Evolutionary conservation across 2,888 invertebrate genomes (phyloP).

Genomic region (Branchellion lobata): DNA sequence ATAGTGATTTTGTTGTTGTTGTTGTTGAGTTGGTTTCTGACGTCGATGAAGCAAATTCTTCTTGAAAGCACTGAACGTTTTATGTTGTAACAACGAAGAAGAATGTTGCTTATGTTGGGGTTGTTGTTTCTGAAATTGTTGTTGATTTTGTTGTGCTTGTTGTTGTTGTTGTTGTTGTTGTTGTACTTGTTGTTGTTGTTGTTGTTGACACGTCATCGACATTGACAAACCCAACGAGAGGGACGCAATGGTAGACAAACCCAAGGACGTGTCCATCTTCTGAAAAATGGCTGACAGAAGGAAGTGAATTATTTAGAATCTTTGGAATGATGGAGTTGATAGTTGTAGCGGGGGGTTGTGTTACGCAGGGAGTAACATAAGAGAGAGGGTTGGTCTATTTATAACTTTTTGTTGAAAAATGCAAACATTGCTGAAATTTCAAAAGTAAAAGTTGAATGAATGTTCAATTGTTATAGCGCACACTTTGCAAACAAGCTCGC

Average conservation of each 20-base stretch:
- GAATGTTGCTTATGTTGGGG: too few relatives aligned
- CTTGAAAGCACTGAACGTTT: too few relatives aligned
- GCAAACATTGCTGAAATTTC: not conserved
- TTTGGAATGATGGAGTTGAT: not conserved
- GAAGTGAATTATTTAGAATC: not conserved
- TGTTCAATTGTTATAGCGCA: too few relatives aligned
- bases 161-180: slow-evolving; percentile 18
- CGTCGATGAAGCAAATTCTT: too few relatives aligned
- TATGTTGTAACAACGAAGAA: too few relatives aligned
- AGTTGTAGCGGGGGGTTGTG: not conserved
- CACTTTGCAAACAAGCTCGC: too few relatives aligned
- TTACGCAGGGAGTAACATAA: not conserved
- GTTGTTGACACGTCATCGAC: slow-evolving; percentile 49
- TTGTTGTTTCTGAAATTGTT: not conserved
- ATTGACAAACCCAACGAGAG: slow-evolving; percentile 52
- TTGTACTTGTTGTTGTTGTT: slow-evolving; percentile 17
- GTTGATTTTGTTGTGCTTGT: not conserved
- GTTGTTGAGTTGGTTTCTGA: too few relatives aligned
- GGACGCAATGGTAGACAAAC: slow-evolving; percentile 52
- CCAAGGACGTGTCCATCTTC: slow-evolving; percentile 51
- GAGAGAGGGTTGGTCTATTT: not conserved
- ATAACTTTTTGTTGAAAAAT: not conserved
- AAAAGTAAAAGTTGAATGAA: slow-evolving; percentile 3
- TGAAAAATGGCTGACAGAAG: slow-evolving; percentile 49
- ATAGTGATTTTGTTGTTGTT: too few relatives aligned